A percentile compares a stretch with the other conserved stretches of the same genome.
Conservation (phyloP, 2,797 vertebrate genomes). For the Cyprinella venusta region DNA sequence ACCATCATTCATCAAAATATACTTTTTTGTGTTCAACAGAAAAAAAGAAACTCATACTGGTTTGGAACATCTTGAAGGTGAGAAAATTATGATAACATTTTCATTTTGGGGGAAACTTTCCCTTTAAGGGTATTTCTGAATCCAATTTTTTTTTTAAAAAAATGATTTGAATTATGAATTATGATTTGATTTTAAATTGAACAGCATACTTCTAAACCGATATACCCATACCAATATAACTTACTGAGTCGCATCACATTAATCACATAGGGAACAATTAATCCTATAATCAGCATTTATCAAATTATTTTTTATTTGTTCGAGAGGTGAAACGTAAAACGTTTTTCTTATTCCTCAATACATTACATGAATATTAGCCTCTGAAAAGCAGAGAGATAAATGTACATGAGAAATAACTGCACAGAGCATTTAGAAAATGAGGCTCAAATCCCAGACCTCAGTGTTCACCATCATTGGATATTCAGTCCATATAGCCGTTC, state of each 20-base stretch:
- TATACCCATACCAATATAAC: background rate
- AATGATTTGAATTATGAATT: too few relatives aligned
- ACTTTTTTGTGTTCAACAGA: background rate
- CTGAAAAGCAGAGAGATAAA: background rate
- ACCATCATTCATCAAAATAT: background rate
- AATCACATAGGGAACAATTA: background rate
- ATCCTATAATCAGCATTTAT: background rate
- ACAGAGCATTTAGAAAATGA: conserved; percentile 26
- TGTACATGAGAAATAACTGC: conserved; percentile 10
- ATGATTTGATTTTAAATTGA: background rate
- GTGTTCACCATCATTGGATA: conserved; percentile 31
- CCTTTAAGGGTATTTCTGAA: background rate
- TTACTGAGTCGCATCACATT: background rate
- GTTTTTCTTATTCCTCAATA: background rate
- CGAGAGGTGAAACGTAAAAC: background rate
- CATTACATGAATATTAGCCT: background rate
- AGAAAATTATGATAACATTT: background rate
- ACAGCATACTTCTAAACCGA: background rate
- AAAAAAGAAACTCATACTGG: background rate
- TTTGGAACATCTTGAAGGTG: background rate
- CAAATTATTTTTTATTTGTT: background rate
- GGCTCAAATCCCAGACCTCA: conserved; percentile 32
- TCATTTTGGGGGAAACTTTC: background rate
- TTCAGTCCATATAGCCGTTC: conserved; percentile 44
- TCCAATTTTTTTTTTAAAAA: background rate